These are phyloP conservation scores for Tachina fera DNA, from an alignment of 2,888 invertebrate species.

Conservation along the genomic window DNA sequence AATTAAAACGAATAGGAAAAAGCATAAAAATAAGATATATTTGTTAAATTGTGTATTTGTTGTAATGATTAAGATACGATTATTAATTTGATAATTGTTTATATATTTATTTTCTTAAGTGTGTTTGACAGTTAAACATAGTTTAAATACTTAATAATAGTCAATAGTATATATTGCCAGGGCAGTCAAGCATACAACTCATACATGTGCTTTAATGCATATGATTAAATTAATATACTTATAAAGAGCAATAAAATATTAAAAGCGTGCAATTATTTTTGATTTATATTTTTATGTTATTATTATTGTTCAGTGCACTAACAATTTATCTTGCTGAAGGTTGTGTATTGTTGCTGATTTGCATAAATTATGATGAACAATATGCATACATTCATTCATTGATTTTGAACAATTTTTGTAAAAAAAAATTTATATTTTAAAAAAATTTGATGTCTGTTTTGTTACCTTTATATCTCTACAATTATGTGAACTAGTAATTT, in stretches of 20 bases:
- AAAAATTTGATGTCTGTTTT: too few species aligned
- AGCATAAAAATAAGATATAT: constrained; percentile 47
- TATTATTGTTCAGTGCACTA: constrained; percentile 12
- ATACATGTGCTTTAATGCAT: constrained; percentile 22
- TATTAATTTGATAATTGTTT: constrained; percentile 40
- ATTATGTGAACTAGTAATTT: too few species aligned
- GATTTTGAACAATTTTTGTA: neutral
- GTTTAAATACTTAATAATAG: neutral
- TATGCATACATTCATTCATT: too few species aligned
- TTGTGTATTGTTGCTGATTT: neutral
- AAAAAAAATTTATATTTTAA: neutral
- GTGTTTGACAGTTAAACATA: neutral
- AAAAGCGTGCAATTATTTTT: constrained; percentile 38
- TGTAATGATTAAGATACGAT: neutral
- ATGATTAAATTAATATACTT: constrained; percentile 32
- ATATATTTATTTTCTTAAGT: neutral
- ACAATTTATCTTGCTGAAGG: neutral
- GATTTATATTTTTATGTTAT: constrained; percentile 1
- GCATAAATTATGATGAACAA: constrained; percentile 1
- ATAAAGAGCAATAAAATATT: constrained; percentile 28
- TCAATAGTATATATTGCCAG: neutral
- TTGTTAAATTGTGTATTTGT: constrained; percentile 2
- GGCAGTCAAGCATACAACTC: constrained; percentile 43
- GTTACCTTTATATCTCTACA: too few species aligned
- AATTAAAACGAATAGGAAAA: constrained; percentile 30